Base-by-base conservation (phyloP, 2,888 invertebrate genomes). In the Leptinotarsa peninsularis region DNA sequence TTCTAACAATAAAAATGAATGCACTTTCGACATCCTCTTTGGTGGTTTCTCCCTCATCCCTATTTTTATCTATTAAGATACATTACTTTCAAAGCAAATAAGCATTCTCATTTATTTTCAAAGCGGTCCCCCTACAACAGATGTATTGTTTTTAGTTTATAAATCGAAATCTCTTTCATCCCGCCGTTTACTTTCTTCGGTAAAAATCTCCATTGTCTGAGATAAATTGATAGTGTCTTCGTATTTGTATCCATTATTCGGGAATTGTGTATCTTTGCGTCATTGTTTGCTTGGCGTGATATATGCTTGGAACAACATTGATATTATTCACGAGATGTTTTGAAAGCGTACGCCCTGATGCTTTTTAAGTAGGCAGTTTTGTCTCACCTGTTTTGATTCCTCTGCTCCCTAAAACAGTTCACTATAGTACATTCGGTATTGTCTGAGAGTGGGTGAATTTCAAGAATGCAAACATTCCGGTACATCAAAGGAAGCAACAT, bases 321-420 rank as follows among this genome's bases (percentile, higher is more conserved):
- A 63, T 63, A 63, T 43, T n/a, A 63, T 63, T 63, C 63, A 63
- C 27, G 43, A 27, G 43, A 63, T 43, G 18, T 63, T 63, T 63
- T n/a, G 63, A 27, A 63, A 43, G 63, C 63, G 5, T 63, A 33
- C n/a, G 15, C 17, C 7, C 15, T 4, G 14, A 15, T 33, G 14
- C 15, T 43, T 27, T 15, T 4, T n/a, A 15, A 33, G n/a, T 63
- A 63, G 17, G 10, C n/a, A 63, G 33, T 15, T 43, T 10, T 43
- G 43, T 43, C 43, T 43, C 43, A 43, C 43, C 43, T 43, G 43
- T 43, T 43, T 43, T 43, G 43, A 43, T 43, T 43, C 43, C 10
- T 43, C 43, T 43, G 43, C 43, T 43, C 43, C 10, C 43, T 43
- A 10, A 43, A 43, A 43, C 43, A 43, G 43, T 43, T 43, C 43